Conservation (phyloP, 2,888 invertebrate species). For the Cremastinae sp. region DNA sequence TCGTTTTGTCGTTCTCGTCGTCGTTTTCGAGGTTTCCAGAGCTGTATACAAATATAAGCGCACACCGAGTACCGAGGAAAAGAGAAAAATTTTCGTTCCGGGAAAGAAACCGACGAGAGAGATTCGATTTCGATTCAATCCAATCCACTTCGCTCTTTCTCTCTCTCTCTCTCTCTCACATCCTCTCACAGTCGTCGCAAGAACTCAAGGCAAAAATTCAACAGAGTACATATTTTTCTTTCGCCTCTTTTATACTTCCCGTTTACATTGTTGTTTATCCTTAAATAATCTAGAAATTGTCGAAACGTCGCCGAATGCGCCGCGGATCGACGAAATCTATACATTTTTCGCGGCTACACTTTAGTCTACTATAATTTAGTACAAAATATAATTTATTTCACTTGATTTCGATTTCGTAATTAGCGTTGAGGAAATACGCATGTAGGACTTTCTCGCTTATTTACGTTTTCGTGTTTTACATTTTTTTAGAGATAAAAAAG, state of each 20-base stretch:
- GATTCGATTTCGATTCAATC: conserved; percentile 60
- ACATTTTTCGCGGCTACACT: not conserved
- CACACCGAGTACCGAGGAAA: conserved; percentile 5
- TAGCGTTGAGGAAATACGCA: too few species aligned
- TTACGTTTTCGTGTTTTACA: too few species aligned
- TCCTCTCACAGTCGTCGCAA: conserved; percentile 3
- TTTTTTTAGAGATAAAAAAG: too few species aligned
- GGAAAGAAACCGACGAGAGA: conserved; percentile 29
- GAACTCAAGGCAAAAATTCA: conserved; percentile 33
- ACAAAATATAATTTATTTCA: too few species aligned
- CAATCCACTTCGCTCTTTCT: conserved; percentile 37
- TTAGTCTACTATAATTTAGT: too few species aligned
- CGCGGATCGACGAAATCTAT: conserved; percentile 17
- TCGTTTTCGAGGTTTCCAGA: conserved; percentile 49
- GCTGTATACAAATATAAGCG: conserved; percentile 2
- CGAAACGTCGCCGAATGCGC: conserved; percentile 5
- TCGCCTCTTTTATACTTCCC: conserved; percentile 5
- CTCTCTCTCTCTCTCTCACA: not conserved
- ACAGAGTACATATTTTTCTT: conserved; percentile 35
- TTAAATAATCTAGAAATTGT: conserved; percentile 45
- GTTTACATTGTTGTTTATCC: conserved; percentile 39
- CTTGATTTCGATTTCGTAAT: too few species aligned
- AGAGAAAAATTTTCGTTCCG: conserved; percentile 26
- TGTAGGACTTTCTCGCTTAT: too few species aligned
- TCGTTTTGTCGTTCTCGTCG: conserved; percentile 39